Conservation (phyloP, 2,888 invertebrate species). For the Ophion ellenae region DNA sequence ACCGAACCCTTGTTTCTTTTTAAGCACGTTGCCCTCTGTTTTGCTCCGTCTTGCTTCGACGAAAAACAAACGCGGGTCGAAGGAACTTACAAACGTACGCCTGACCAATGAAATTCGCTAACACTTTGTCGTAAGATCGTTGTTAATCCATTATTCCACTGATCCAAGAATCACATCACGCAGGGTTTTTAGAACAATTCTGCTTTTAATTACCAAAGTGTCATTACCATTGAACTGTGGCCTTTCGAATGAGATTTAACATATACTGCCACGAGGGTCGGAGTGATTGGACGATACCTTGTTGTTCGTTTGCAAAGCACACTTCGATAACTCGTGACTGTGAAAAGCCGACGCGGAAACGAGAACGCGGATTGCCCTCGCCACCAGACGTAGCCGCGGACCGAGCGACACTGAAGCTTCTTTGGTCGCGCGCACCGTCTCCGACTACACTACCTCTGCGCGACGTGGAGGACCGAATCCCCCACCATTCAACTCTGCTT, state of each 20-base stretch:
- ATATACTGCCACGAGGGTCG: neutral
- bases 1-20: constrained; percentile 73
- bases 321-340: constrained; percentile 9
- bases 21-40: neutral
- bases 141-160: constrained; percentile 52
- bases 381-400: constrained; percentile 77
- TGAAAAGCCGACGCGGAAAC: constrained; percentile 9
- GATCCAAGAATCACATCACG: constrained; percentile 43
- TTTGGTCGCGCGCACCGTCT: constrained; percentile 77
- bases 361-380: constrained; percentile 46
- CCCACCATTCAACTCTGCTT: constrained; percentile 62
- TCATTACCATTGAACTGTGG: constrained; percentile 6
- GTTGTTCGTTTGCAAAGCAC: constrained; percentile 9
- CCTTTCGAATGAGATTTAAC: constrained; percentile 4
- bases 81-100: neutral
- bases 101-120: neutral
- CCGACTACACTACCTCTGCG: constrained; percentile 75
- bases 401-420: constrained; percentile 81
- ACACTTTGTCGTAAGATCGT: constrained; percentile 23
- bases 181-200: constrained; percentile 14
- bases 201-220: constrained; percentile 14
- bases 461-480: constrained; percentile 72
- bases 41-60: neutral
- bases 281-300: constrained; percentile 3
- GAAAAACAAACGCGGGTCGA: neutral